A percentile compares a stretch with the other conserved stretches of the same genome.
phyloP scores from a whole-genome alignment of 2,888 invertebrate genomes.

The Mesorhabditis sp. region DNA sequence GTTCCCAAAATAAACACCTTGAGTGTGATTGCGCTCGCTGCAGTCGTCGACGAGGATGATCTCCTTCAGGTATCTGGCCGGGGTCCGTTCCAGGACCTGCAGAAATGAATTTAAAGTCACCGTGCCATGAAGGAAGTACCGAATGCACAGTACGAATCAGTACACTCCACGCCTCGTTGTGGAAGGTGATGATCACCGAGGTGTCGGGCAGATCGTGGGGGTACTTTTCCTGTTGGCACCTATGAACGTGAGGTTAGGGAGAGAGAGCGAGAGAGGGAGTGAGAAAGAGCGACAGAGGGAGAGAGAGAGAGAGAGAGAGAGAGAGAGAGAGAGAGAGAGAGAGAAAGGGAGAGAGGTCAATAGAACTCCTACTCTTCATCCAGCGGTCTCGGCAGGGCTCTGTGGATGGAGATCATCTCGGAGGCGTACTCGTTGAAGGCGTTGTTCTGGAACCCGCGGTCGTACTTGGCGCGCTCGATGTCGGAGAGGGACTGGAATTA shows the following conservation, averaged over 20 bases:
- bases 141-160: constrained; percentile 77
- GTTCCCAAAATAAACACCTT: constrained; percentile 54
- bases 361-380: constrained; percentile 75
- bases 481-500: constrained; percentile 75
- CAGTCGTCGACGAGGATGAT: constrained; percentile 93
- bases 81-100: constrained; percentile 82
- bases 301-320: background rate
- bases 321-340: background rate
- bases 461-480: constrained; percentile 80
- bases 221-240: constrained; percentile 56
- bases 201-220: constrained; percentile 71
- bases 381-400: constrained; percentile 85
- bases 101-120: constrained; percentile 67
- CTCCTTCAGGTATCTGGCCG: constrained; percentile 81
- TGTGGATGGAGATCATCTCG: constrained; percentile 89
- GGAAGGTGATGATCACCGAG: constrained; percentile 89
- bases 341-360: background rate
- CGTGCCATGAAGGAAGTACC: constrained; percentile 6
- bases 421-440: constrained; percentile 98
- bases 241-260: constrained; percentile 20
- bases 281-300: too few species aligned
- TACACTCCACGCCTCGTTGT: constrained; percentile 98
- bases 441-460: constrained; percentile 92
- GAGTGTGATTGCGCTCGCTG: constrained; percentile 91
- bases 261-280: too few species aligned